These are phyloP conservation scores for Trypoxylus dichotomus DNA, from an alignment of 1,140 invertebrate genomes.

Conservation along the genomic window DNA sequence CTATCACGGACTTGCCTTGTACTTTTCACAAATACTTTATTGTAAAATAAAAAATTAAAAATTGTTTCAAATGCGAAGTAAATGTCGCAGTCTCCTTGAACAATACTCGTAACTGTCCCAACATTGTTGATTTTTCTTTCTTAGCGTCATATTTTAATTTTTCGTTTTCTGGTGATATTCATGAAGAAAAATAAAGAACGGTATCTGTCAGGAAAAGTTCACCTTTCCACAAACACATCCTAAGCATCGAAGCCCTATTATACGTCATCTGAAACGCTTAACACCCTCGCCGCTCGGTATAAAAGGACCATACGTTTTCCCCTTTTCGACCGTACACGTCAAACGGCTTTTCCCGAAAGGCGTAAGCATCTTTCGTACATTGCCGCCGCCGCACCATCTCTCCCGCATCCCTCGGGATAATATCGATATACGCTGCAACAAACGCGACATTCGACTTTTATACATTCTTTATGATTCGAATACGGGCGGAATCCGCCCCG, in stretches of 20 bases:
- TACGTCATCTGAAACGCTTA: background rate
- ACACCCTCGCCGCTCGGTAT: background rate
- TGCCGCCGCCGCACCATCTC: background rate
- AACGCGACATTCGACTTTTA: constrained; percentile 2
- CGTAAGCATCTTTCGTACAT: background rate
- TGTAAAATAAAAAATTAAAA: too few species aligned
- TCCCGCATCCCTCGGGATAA: background rate
- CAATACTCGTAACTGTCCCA: too few species aligned
- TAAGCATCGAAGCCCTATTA: background rate
- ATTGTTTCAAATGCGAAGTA: too few species aligned
- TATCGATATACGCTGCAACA: constrained; percentile 6
- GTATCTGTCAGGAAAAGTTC: too few species aligned
- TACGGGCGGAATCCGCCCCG: background rate
- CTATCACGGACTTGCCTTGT: too few species aligned
- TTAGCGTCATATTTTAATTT: too few species aligned
- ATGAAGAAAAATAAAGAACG: too few species aligned
- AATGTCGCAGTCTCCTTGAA: too few species aligned
- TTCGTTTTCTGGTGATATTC: too few species aligned
- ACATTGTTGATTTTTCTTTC: too few species aligned
- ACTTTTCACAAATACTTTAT: too few species aligned
- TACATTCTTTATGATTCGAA: background rate
- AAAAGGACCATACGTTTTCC: background rate
- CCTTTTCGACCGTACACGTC: background rate
- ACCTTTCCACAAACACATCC: too few species aligned
- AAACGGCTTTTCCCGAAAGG: background rate